Evolutionary conservation across 1,140 invertebrate species (phyloP), one percentile per base, ranked within the genome.

Genomic region (Drosophila tani): DNA sequence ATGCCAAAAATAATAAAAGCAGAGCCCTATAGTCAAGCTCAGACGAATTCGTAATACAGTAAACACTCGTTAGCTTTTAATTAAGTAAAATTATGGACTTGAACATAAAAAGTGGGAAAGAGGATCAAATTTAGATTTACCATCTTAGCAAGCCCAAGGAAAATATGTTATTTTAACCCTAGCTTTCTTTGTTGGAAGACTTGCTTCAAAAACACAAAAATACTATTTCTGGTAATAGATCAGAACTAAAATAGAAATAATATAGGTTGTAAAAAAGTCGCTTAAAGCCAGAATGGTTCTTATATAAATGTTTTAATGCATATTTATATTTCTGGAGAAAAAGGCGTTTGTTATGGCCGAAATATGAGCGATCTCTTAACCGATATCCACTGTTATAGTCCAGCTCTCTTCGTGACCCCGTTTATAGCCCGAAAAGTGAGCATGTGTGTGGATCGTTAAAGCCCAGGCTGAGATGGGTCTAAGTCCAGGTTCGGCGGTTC

Each of bases 381-480:
- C 43, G 49, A 35, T 70, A 68, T 47, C 24, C 67, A 55, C 29
- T 68, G 49, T 68, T 56, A 67, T 15, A 45, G 38, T 11, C 15
- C 19, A 53, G 49, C 40, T 56, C 17, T 68, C 46, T 27, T 55
- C 1, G 63, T 70, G 67, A 69, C 67, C 67, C 49, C 29, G 21
- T 70, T 70, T 56, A 70, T 70, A 35, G 40, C 32, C 32, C 24
- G 5, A 70, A 55, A 41, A 55, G 55, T 55, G 38, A 17, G 29
- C 40, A 12, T 55, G 49, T 50, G 66, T 68, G 60, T 40, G 67
- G 67, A 68, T 70, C 49, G 67, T 70, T 70, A 70, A 70, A 55
- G 40, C 55, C 55, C 55, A 5, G 40, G 8, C 55, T 43, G 38
- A 27, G 64, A 51, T 68, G 64, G 47, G 63, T 32, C 29, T 40